These are phyloP conservation scores for Xenops minutus DNA, from an alignment of 2,797 vertebrate species.

Conservation along the genomic window DNA sequence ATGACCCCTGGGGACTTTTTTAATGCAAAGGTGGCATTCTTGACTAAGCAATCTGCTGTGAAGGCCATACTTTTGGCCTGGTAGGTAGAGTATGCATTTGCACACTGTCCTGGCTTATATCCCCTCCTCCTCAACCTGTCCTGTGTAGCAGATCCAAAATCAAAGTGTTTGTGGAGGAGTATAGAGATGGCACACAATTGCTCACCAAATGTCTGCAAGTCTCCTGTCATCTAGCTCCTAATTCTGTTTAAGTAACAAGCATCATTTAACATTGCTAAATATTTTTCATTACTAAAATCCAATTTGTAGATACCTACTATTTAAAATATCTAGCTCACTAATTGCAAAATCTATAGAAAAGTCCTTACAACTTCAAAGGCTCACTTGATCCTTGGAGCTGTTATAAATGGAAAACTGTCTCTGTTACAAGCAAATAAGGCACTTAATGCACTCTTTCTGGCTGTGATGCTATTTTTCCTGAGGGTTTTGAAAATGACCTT, in stretches of 20 bases:
- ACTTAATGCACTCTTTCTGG: conserved; percentile 62
- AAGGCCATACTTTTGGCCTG: neutral
- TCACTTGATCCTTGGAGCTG: conserved; percentile 66
- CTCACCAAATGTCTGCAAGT: neutral
- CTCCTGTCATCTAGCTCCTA: conserved; percentile 10
- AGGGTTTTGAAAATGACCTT: conserved; percentile 81
- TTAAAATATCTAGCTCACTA: conserved; percentile 72
- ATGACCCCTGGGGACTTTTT: neutral
- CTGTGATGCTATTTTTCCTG: conserved; percentile 70
- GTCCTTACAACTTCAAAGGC: conserved; percentile 69
- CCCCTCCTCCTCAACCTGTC: neutral
- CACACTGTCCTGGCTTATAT: neutral
- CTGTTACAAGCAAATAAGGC: conserved; percentile 73
- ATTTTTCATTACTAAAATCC: conserved; percentile 51
- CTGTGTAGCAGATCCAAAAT: neutral
- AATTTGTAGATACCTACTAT: conserved; percentile 51
- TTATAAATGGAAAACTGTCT: conserved; percentile 71
- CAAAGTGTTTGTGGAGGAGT: conserved; percentile 17
- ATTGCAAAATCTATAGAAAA: conserved; percentile 77
- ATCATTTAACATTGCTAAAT: conserved; percentile 61
- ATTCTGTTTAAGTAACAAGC: conserved; percentile 46
- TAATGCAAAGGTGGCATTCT: neutral
- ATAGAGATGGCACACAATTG: neutral
- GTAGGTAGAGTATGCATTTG: neutral
- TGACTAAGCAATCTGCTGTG: neutral